phyloP scores from a whole-genome alignment of 1,140 invertebrate species.

The Drosophila jambulina region DNA sequence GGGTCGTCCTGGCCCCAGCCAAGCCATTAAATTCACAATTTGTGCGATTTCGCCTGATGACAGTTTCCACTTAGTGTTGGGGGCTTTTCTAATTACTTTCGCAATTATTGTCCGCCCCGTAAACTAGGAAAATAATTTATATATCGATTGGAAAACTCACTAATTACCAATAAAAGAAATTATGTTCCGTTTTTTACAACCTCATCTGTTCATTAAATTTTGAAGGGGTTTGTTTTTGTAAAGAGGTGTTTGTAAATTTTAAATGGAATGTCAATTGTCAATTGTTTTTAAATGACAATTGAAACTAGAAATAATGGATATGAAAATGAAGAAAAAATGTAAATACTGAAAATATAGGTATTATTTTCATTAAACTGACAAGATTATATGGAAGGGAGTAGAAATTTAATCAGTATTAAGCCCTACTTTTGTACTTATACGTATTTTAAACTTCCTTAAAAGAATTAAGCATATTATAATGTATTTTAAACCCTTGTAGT shows the following conservation, averaged over 20 bases:
- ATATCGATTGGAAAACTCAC: neutral
- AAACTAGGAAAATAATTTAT: conserved; percentile 30
- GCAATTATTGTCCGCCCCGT: conserved; percentile 31
- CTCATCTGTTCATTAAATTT: neutral
- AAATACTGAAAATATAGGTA: neutral
- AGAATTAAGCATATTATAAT: neutral
- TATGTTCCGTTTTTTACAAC: neutral
- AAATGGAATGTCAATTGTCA: neutral
- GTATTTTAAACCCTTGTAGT: neutral
- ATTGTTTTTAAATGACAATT: conserved; percentile 4
- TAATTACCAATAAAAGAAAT: conserved; percentile 2
- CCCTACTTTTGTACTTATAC: no score
- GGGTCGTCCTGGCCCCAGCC: conserved; percentile 8
- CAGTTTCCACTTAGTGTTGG: conserved; percentile 52
- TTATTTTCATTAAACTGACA: no score
- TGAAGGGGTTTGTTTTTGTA: neutral
- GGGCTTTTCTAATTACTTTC: conserved; percentile 41
- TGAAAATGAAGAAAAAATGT: neutral
- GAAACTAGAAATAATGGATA: neutral
- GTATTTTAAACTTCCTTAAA: neutral
- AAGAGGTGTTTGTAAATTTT: neutral
- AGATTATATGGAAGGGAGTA: neutral
- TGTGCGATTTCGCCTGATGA: conserved; percentile 55
- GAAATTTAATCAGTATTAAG: neutral
- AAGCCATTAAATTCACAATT: conserved; percentile 55